Conservation (phyloP, 1,140 invertebrate species). For the Drosophila miranda region DNA sequence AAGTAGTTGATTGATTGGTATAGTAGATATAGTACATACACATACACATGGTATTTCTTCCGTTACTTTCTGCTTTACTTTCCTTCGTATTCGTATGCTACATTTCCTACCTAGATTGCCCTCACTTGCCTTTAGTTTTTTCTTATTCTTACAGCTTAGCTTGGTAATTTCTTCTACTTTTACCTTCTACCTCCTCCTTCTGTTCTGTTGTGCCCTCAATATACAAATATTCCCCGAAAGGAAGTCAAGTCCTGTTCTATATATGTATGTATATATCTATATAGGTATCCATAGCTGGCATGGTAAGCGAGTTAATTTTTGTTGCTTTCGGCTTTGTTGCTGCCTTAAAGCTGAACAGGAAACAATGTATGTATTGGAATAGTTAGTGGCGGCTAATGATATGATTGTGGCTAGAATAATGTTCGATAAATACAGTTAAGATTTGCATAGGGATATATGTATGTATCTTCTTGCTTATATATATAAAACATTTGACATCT, state of each 20-base stretch:
- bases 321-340: not conserved
- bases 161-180: not conserved
- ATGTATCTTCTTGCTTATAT: not conserved
- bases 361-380: conserved; percentile 40
- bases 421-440: conserved; percentile 23
- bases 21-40: not conserved
- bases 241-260: conserved; percentile 11
- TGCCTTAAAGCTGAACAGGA: conserved; percentile 56
- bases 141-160: no score
- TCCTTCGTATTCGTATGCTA: no score
- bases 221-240: conserved; percentile 2
- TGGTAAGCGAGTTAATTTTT: conserved; percentile 33
- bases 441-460: conserved; percentile 8
- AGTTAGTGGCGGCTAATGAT: conserved; percentile 57
- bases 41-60: no score
- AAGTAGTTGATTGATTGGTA: not conserved
- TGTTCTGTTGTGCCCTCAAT: conserved; percentile 8
- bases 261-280: conserved; percentile 16
- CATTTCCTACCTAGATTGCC: no score
- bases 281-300: conserved; percentile 19
- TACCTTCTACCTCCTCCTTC: not conserved
- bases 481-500: conserved; percentile 8
- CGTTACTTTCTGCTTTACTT: no score
- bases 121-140: no score
- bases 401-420: conserved; percentile 53